These are phyloP conservation scores for Pyralis farinalis DNA, from an alignment of 2,888 invertebrate genomes.

Conservation along the genomic window DNA sequence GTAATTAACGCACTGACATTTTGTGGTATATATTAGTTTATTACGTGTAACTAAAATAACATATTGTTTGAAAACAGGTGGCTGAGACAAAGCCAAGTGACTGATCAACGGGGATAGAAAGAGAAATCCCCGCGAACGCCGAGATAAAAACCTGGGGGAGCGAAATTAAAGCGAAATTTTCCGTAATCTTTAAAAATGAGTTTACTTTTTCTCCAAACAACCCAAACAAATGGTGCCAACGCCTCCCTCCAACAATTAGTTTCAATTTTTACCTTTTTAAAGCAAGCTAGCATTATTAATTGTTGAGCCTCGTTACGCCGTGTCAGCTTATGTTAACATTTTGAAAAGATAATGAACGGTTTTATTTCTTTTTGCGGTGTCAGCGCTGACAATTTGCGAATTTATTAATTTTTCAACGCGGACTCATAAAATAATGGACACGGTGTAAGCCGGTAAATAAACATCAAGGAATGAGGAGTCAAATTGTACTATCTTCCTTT, in stretches of 20 bases:
- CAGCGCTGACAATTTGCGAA: too few species aligned
- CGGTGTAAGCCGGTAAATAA: too few species aligned
- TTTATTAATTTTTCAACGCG: too few species aligned
- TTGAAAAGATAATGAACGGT: neutral
- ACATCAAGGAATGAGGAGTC: too few species aligned
- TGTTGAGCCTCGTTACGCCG: slow-evolving; percentile 32
- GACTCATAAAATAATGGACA: neutral
- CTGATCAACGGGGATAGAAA: neutral
- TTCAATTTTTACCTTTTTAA: slow-evolving; percentile 38
- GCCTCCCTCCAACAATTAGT: slow-evolving; percentile 22
- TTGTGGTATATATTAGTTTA: too few species aligned
- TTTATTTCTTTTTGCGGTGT: neutral
- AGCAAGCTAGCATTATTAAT: slow-evolving; percentile 48
- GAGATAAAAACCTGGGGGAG: neutral
- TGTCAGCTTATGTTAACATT: neutral
- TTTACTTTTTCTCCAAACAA: slow-evolving; percentile 22
- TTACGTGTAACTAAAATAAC: too few species aligned
- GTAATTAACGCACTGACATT: too few species aligned
- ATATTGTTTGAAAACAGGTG: neutral
- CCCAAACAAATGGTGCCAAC: slow-evolving; percentile 25
- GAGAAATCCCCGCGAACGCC: neutral
- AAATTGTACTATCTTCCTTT: too few species aligned
- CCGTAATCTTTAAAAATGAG: slow-evolving; percentile 29
- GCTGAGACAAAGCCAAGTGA: neutral
- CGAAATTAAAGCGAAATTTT: slow-evolving; percentile 10